These are phyloP conservation scores for Rhinoptilus africanus DNA, from an alignment of 2,113 vertebrate genomes.

Conservation along the genomic window DNA sequence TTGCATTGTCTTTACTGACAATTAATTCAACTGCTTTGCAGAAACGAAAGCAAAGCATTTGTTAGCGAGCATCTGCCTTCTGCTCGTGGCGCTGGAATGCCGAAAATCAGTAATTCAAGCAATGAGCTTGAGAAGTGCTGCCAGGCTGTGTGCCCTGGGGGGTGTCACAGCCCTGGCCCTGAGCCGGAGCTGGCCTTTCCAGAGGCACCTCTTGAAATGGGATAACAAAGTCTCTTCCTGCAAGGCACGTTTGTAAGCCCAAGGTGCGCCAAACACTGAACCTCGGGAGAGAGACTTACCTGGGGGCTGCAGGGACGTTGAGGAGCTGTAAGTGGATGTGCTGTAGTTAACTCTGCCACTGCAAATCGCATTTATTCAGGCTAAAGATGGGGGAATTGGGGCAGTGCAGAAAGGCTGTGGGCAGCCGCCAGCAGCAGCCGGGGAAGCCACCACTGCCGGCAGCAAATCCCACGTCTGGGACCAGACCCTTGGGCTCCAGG, in stretches of 20 bases:
- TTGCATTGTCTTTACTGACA: too few relatives aligned
- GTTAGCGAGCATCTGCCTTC: not conserved
- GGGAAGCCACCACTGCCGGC: too few relatives aligned
- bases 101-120: too few relatives aligned
- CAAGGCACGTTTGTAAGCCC: not conserved
- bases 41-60: not conserved
- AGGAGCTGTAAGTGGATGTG: not conserved
- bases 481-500: too few relatives aligned
- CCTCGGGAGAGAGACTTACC: not conserved
- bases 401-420: not conserved
- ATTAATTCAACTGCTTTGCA: not conserved
- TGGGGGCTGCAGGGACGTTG: too few relatives aligned
- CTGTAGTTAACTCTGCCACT: not conserved
- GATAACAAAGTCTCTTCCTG: too few relatives aligned
- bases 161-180: not conserved
- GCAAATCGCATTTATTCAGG: not conserved
- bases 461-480: too few relatives aligned
- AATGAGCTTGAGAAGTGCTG: not conserved
- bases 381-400: not conserved
- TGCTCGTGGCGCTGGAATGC: rapidly evolving
- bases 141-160: not conserved
- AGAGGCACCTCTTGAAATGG: not conserved
- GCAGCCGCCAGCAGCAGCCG: too few relatives aligned
- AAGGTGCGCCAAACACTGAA: not conserved
- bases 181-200: not conserved